Conservation (phyloP, 1,140 invertebrate genomes). For the Andricus grossulariae region DNA sequence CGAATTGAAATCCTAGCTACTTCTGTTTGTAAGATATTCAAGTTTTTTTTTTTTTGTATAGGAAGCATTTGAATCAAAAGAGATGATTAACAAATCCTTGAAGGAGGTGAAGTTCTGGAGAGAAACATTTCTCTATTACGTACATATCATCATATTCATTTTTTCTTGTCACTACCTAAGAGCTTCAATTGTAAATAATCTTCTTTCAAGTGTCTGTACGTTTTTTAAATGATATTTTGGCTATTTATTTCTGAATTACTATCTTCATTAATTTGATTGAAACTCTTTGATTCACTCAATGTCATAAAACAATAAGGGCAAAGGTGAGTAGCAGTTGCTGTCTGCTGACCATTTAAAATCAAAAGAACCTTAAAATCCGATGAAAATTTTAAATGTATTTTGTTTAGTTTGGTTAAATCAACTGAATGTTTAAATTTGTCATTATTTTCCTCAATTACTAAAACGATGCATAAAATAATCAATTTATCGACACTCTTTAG, state of each 20-base stretch:
- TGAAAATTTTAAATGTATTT: not conserved
- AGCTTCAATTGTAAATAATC: not conserved
- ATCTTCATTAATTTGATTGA: too few species aligned
- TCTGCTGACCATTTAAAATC: not conserved
- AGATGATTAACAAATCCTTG: constrained; percentile 4
- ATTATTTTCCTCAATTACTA: not conserved
- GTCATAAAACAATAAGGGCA: too few species aligned
- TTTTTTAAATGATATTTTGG: not conserved
- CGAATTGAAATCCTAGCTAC: too few species aligned
- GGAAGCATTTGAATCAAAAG: too few species aligned
- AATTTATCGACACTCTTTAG: not conserved
- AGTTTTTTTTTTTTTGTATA: too few species aligned
- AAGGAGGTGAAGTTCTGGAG: not conserved
- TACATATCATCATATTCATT: constrained; percentile 3
- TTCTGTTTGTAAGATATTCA: too few species aligned
- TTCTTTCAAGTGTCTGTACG: not conserved
- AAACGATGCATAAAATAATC: not conserved
- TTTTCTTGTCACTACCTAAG: not conserved
- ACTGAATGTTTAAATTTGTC: not conserved
- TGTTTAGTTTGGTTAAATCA: not conserved
- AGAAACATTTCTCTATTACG: not conserved
- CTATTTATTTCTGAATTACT: not conserved
- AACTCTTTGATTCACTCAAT: too few species aligned
- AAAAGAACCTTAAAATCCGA: not conserved
- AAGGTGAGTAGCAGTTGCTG: not conserved